These are phyloP conservation scores for Macaca mulatta DNA, from an alignment of 2,113 vertebrate genomes.

Conservation along the genomic window DNA sequence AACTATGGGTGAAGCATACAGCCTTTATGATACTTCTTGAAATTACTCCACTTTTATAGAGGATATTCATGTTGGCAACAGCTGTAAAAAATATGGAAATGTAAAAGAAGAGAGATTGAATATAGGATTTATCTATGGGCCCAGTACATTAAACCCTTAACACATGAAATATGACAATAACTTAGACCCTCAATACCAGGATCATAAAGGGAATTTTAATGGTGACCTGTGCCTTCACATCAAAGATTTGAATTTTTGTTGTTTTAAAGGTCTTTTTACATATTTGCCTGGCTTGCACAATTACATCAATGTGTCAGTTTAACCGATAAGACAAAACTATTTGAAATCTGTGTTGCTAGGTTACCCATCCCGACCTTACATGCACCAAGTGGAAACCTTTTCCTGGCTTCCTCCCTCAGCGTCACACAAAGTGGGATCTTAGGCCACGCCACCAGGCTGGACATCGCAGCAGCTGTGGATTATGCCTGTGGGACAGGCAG, in stretches of 20 bases:
- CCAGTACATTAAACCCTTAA: constrained; percentile 62
- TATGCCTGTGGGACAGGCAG: background rate
- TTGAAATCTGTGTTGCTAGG: background rate
- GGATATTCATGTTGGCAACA: constrained; percentile 63
- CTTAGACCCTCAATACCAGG: constrained; percentile 31
- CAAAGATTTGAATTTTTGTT: constrained; percentile 8
- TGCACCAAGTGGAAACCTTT: background rate
- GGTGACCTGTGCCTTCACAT: constrained; percentile 1
- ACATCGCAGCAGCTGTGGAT: background rate
- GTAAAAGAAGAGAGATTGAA: constrained; percentile 71
- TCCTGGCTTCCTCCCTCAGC: background rate
- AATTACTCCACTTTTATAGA: constrained; percentile 67
- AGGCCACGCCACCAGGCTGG: background rate
- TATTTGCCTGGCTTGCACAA: background rate
- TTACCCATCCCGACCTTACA: background rate
- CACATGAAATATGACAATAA: constrained; percentile 63
- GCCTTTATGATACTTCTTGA: constrained; percentile 63
- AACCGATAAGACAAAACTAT: background rate
- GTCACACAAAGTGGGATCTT: background rate
- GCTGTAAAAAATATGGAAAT: constrained; percentile 70
- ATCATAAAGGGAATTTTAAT: constrained; percentile 64
- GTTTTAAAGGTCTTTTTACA: background rate
- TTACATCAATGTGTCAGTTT: background rate
- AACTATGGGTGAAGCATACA: constrained; percentile 55
- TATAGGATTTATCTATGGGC: constrained; percentile 58